phyloP scores from a whole-genome alignment of 2,888 invertebrate species.

The Resseliella maxima region DNA sequence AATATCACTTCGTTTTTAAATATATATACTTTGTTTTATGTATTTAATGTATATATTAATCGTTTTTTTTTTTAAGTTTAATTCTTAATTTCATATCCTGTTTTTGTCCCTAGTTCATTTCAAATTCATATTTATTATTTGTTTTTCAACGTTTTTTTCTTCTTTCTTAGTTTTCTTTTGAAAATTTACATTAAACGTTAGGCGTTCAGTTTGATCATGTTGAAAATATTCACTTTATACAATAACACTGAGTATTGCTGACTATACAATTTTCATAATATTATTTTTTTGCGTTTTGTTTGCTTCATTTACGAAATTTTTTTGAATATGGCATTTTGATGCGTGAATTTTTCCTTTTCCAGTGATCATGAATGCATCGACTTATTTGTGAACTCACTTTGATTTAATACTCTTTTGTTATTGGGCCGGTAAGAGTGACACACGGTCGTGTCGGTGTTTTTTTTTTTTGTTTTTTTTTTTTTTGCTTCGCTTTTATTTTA shows the following conservation, averaged over 20 bases:
- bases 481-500: no score
- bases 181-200: not conserved
- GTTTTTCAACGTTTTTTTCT: not conserved
- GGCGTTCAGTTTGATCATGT: not conserved
- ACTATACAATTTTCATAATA: slow-evolving; percentile 23
- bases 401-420: no score
- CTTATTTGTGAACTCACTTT: no score
- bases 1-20: slow-evolving; percentile 44
- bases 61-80: not conserved
- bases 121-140: slow-evolving; percentile 22
- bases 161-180: not conserved
- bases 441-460: no score
- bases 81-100: slow-evolving; percentile 20
- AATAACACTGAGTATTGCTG: slow-evolving; percentile 39
- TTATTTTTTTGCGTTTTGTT: not conserved
- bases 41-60: no score
- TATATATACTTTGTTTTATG: no score
- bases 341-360: not conserved
- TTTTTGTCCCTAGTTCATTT: slow-evolving; percentile 13
- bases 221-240: not conserved
- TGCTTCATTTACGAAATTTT: no score
- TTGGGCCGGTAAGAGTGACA: no score
- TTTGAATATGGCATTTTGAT: slow-evolving; percentile 42
- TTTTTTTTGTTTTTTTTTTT: no score
- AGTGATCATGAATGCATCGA: no score